Base-by-base conservation (phyloP, 2,888 invertebrate genomes). In the Chloroclystis v-ata region DNA sequence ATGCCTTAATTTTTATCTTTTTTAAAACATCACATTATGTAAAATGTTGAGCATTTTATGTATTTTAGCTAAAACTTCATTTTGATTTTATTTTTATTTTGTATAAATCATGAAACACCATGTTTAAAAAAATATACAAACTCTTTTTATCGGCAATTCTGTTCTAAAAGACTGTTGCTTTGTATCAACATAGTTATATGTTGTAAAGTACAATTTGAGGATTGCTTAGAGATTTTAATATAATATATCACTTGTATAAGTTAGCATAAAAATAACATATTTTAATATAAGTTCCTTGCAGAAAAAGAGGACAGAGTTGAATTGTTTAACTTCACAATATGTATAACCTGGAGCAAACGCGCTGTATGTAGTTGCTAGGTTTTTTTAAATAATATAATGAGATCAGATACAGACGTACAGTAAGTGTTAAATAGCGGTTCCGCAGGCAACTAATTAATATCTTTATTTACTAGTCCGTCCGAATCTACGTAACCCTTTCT, bases 191-290 rank as follows among this genome's bases (percentile, higher is more conserved):
- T 45, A 51, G 6, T n/a, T 20, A 45, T 52, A 38, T 54, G 73
- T 69, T 68, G 61, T 68, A 69, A 84, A 84, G 85, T 84, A 84
- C 84, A 83, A 84, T 78, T 71, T 72, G 69, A 72, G 69, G 72
- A 67, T 77, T 73, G 70, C 71, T 73, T 72, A 69, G 68, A 75
- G 72, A 75, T 78, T 69, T 73, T 75, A 60, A 14, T 69, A 58
- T 61, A 56, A 60, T 52, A 69, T 72, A 56, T 56, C 44, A 51
- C 52, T 42, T 40, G 26, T 69, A 69, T 82, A 78, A 71, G 76
- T 76, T 81, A 81, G 80, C 59, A 68, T 63, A 65, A 73, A 77
- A 70, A 69, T 47, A 62, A 67, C 61, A 66, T 67, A 64, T 65
- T 65, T 65, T 65, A 20, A 65, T 64, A 54, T 63, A 49, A 59